Evolutionary conservation across 2,797 vertebrate species (phyloP).

Genomic region (Eulemur mongoz): DNA sequence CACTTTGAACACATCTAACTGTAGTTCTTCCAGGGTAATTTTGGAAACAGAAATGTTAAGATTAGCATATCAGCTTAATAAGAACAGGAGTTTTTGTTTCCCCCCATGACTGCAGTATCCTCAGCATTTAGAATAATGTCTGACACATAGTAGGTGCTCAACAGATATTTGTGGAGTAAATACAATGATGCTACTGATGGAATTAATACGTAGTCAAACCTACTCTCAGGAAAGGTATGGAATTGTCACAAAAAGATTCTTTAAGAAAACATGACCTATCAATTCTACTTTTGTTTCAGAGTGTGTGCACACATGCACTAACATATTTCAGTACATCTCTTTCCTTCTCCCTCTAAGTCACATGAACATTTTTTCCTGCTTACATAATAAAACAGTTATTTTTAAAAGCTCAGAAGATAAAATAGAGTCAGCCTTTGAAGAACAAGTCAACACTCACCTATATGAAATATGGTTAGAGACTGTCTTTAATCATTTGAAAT

Average conservation of each 20-base stretch:
- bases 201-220: background rate
- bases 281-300: background rate
- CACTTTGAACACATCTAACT: background rate
- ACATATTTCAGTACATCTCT: background rate
- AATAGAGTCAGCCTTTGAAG: conserved; percentile 15
- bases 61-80: background rate
- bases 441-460: conserved; percentile 16
- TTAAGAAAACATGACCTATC: background rate
- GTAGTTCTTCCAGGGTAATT: background rate
- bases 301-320: background rate
- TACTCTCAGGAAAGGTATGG: background rate
- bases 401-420: conserved; percentile 29
- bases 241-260: background rate
- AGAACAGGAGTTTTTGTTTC: background rate
- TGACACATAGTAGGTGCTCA: background rate
- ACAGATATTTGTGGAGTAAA: background rate
- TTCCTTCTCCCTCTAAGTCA: background rate
- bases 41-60: background rate
- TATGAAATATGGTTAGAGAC: conserved; percentile 10
- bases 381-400: background rate
- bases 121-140: background rate
- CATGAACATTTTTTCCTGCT: background rate
- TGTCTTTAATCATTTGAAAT: conserved; percentile 45
- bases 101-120: accelerated
- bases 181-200: background rate